phyloP scores from a whole-genome alignment of 2,888 invertebrate genomes.

The Macaria liturata region DNA sequence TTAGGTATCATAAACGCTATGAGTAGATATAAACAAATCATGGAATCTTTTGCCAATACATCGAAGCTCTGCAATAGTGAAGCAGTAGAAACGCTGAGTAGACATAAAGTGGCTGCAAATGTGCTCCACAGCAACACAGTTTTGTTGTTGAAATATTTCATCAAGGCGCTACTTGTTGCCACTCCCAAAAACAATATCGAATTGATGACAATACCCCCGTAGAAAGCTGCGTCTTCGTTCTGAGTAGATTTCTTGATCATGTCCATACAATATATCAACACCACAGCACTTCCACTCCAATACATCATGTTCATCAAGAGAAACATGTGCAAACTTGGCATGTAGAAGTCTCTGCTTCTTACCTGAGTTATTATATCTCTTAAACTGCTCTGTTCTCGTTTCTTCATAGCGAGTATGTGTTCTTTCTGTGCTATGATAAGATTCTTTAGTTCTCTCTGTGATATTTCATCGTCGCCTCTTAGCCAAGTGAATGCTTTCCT shows the following conservation, averaged over 20 bases:
- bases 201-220: slow-evolving; percentile 22
- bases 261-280: slow-evolving; percentile 32
- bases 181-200: slow-evolving; percentile 22
- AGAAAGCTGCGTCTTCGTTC: slow-evolving; percentile 27
- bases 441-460: slow-evolving; percentile 29
- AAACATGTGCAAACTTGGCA: slow-evolving; percentile 33
- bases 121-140: slow-evolving; percentile 24
- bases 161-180: slow-evolving; percentile 16
- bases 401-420: slow-evolving; percentile 2
- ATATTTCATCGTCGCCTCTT: slow-evolving; percentile 28
- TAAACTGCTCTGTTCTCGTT: slow-evolving; percentile 3
- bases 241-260: slow-evolving; percentile 28
- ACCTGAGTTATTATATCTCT: slow-evolving; percentile 13
- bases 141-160: slow-evolving; percentile 33
- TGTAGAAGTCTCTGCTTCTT: slow-evolving; percentile 33
- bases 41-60: slow-evolving; percentile 26
- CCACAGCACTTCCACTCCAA: slow-evolving; percentile 32
- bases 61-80: slow-evolving; percentile 22
- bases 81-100: slow-evolving; percentile 17
- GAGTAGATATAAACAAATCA: slow-evolving; percentile 26
- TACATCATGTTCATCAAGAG: slow-evolving; percentile 30
- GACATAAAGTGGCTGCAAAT: slow-evolving; percentile 17
- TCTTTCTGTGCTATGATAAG: slow-evolving; percentile 28
- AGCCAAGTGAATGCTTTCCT: slow-evolving; percentile 32
- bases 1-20: slow-evolving; percentile 25